Base-by-base conservation (phyloP, 2,888 invertebrate species). In the Noctua janthina region DNA sequence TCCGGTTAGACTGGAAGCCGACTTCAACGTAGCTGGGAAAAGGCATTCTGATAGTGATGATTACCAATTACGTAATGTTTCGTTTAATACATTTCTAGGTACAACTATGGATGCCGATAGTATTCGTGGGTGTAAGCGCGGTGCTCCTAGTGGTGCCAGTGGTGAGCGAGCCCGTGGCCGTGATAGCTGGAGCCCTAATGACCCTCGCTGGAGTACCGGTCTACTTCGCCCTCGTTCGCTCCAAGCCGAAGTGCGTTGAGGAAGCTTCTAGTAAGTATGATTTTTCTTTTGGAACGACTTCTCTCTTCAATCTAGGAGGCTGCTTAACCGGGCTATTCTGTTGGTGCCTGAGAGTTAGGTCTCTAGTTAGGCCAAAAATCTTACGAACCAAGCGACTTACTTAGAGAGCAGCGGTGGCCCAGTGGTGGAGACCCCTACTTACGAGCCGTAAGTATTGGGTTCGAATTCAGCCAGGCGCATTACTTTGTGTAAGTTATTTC, bases 171-270 rank as follows among this genome's bases (percentile, higher is more conserved):
- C 99, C 99, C 0, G 96, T 97, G 66, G 98, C 99, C 92, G 98
- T 99, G 56, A 97, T 98, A 11, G 98, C 98, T 93, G 99, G 99
- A 29, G 96, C 98, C 5, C 91, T 98, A 51, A 99, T 99, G 91
- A 98, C 99, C 0, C 93, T 98, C n/a, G 97, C 98, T 49, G 99
- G 99, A 2, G 97, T 99, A 82, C 99, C 99, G 0, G 98, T 98
- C 39, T 99, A 99, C 95, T 98, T 97, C 90, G 91, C 98, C 1
- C 98, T 99, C 64, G 97, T 99, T 66, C 97, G 96, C 75, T 98
- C 98, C 97, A 97, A 98, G 91, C 98, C 98, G 0, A 89, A 93
- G 51, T 97, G 97, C 93, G 97, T 98, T 85, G 94, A 96, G 75
- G 94, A 94, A 54, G 86, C 97, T 23, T 98, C 98, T 91, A 95